These are phyloP conservation scores for Coptodon rendalli DNA, from an alignment of 2,113 vertebrate genomes.

Conservation along the genomic window DNA sequence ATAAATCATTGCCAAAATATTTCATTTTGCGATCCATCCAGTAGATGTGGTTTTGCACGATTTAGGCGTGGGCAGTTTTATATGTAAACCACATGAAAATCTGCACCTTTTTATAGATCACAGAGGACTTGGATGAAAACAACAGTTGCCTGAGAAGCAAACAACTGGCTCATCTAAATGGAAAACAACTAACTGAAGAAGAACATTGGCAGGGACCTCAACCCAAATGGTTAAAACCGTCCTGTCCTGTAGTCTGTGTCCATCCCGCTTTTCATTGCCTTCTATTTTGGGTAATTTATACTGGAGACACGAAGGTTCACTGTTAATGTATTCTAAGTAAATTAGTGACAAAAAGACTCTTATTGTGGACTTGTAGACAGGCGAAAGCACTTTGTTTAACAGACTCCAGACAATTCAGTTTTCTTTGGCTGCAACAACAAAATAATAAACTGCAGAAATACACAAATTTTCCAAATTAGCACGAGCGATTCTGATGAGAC, in stretches of 20 bases:
- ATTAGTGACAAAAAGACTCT: neutral
- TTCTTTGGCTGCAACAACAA: neutral
- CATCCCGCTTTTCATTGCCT: neutral
- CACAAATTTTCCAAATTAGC: neutral
- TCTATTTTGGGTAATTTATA: neutral
- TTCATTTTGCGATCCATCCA: neutral
- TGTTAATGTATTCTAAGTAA: neutral
- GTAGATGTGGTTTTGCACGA: conserved; percentile 16
- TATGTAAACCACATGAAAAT: conserved; percentile 42
- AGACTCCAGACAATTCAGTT: neutral
- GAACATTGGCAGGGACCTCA: neutral
- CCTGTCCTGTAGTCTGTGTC: neutral
- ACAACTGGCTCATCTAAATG: neutral
- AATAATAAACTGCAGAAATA: neutral
- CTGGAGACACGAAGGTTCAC: neutral
- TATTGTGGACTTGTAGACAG: neutral
- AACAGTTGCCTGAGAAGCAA: conserved; percentile 5
- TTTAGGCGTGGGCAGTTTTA: conserved; percentile 35
- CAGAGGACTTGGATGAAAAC: neutral
- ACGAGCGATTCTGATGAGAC: neutral
- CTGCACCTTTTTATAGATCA: conserved; percentile 25
- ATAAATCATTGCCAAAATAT: neutral
- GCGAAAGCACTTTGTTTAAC: neutral
- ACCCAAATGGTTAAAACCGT: neutral
- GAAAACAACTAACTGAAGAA: conserved; percentile 6